A percentile compares a stretch with the other conserved stretches of the same genome.
These are phyloP conservation scores for Sylvilagus bachmani DNA, from an alignment of 2,113 vertebrate genomes.

Conservation along the genomic window DNA sequence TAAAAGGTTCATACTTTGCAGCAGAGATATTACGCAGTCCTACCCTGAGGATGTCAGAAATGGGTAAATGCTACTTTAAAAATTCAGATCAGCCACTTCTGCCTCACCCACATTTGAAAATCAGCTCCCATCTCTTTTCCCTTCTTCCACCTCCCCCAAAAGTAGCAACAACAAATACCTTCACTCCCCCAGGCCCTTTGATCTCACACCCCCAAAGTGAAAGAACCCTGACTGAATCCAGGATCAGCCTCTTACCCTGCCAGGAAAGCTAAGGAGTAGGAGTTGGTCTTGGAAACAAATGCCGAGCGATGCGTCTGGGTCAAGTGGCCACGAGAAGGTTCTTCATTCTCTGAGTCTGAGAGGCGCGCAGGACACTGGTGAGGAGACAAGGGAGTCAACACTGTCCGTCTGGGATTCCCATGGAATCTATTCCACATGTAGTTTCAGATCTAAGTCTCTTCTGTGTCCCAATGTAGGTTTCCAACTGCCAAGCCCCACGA, in stretches of 20 bases:
- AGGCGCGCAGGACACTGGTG: slow-evolving; percentile 89
- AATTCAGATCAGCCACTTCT: neutral
- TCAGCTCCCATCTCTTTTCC: neutral
- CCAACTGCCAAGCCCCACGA: neutral
- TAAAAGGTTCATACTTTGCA: neutral
- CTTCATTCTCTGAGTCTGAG: slow-evolving; percentile 98
- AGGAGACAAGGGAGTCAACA: slow-evolving; percentile 75
- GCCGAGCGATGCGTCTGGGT: slow-evolving; percentile 92
- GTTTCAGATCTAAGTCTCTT: neutral
- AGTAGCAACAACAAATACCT: neutral
- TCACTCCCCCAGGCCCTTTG: neutral
- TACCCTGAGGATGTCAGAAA: slow-evolving; percentile 26
- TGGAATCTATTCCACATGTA: neutral
- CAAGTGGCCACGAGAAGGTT: slow-evolving; percentile 92
- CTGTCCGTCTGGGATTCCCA: slow-evolving; percentile 52
- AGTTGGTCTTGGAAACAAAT: slow-evolving; percentile 93
- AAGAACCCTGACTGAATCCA: slow-evolving; percentile 18
- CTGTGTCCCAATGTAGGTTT: neutral
- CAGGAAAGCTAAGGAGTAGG: slow-evolving; percentile 87
- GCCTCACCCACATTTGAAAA: slow-evolving; percentile 34
- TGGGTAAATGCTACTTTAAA: neutral
- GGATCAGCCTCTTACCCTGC: slow-evolving; percentile 86
- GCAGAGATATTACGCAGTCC: slow-evolving; percentile 29
- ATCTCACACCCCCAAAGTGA: neutral
- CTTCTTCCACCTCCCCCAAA: neutral